phyloP scores from a whole-genome alignment of 2,113 vertebrate species.

The Aptenodytes forsteri region DNA sequence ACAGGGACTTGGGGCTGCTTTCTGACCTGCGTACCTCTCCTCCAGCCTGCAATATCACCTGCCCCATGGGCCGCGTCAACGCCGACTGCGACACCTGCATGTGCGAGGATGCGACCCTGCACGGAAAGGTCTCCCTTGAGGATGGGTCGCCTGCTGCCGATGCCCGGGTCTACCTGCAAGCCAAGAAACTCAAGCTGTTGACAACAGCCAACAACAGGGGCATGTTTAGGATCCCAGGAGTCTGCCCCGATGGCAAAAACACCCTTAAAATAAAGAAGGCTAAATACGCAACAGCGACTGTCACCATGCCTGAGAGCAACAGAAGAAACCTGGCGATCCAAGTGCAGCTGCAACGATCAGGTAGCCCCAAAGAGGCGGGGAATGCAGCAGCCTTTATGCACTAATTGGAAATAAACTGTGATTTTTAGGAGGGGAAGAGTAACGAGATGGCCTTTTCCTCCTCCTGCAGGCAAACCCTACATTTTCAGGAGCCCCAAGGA shows the following conservation, averaged over 20 bases:
- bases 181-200: slow-evolving; percentile 76
- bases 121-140: slow-evolving; percentile 83
- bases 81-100: slow-evolving; percentile 88
- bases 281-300: slow-evolving; percentile 75
- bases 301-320: slow-evolving; percentile 74
- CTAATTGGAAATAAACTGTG: not conserved
- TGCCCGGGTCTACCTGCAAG: slow-evolving; percentile 79
- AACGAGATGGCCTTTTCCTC: not conserved
- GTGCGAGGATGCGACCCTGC: slow-evolving; percentile 86
- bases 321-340: slow-evolving; percentile 78
- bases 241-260: slow-evolving; percentile 90
- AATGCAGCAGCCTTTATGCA: not conserved
- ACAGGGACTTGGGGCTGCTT: not conserved
- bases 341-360: slow-evolving; percentile 86
- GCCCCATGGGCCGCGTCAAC: slow-evolving; percentile 85
- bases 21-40: not conserved
- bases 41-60: slow-evolving; percentile 85
- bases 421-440: not conserved
- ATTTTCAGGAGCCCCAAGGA: slow-evolving; percentile 83
- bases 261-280: slow-evolving; percentile 82
- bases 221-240: slow-evolving; percentile 85
- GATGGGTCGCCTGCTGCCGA: slow-evolving; percentile 82
- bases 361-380: slow-evolving; percentile 62
- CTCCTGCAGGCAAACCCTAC: slow-evolving; percentile 84
- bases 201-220: slow-evolving; percentile 84